phyloP scores from a whole-genome alignment of 2,113 vertebrate species.

The Engystomops pustulosus region DNA sequence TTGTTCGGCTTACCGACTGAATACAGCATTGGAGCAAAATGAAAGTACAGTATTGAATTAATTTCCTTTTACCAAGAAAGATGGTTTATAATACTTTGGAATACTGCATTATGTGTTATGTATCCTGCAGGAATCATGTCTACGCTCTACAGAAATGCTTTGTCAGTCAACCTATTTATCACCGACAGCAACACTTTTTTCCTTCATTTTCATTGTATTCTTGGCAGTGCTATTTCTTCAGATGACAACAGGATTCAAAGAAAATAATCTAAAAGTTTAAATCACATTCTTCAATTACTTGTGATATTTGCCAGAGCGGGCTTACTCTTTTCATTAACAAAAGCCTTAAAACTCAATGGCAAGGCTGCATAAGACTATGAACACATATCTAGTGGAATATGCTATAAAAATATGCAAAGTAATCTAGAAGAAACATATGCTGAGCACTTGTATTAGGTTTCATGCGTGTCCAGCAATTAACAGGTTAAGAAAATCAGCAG shows the following conservation, averaged over 20 bases:
- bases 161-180: not conserved
- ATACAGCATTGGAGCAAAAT: too few species aligned
- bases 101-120: too few species aligned
- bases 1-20: too few species aligned
- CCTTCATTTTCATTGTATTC: not conserved
- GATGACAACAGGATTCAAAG: not conserved
- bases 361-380: not conserved
- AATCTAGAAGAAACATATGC: not conserved
- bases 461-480: not conserved
- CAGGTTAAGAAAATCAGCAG: slow-evolving; percentile 33
- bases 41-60: too few species aligned
- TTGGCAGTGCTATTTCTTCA: not conserved
- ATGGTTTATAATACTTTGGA: too few species aligned
- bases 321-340: not conserved
- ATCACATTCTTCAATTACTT: not conserved
- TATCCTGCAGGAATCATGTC: too few species aligned
- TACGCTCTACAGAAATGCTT: not conserved
- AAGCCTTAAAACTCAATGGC: not conserved
- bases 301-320: not conserved
- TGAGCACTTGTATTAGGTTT: not conserved
- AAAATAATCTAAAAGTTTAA: not conserved
- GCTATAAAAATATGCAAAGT: not conserved
- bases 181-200: not conserved
- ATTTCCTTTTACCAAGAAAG: too few species aligned
- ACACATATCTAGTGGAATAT: not conserved